Percentiles rank a stretch among this genome's conserved stretches.
Evolutionary conservation across 92 coral and sea anemone species (phyloP).

Genomic region (Anthopleura xanthogrammica): DNA sequence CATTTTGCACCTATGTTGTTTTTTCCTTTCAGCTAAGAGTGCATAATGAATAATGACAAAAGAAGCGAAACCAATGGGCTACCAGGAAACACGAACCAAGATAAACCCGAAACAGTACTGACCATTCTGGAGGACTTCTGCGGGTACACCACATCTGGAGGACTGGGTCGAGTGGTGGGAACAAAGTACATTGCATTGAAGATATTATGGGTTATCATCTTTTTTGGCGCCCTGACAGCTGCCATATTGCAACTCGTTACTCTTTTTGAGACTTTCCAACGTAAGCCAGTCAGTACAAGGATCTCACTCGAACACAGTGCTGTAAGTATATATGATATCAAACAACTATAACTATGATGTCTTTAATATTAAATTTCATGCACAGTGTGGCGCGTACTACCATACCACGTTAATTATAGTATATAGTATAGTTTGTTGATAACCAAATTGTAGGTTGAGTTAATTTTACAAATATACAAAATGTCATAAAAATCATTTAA

Average conservation of each 20-base stretch:
- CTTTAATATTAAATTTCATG: no score
- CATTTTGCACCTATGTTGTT: no score
- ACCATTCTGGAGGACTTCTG: conserved; percentile 45
- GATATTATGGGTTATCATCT: conserved; percentile 52
- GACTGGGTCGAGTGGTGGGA: conserved; percentile 54
- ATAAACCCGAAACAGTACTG: not conserved
- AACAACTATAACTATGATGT: no score
- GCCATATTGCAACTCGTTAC: conserved; percentile 29
- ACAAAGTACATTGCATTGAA: conserved; percentile 40
- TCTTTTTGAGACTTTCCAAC: conserved; percentile 34
- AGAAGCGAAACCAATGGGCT: not conserved
- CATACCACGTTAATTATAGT: no score
- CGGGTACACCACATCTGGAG: conserved; percentile 53
- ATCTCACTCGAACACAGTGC: conserved; percentile 38
- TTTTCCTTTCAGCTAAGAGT: no score
- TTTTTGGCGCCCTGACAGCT: conserved; percentile 40
- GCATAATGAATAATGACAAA: not conserved
- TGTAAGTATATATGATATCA: conserved; percentile 24
- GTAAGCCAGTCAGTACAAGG: conserved; percentile 49
- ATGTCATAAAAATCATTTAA: no score
- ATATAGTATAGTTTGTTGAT: no score
- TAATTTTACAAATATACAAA: no score
- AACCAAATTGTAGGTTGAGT: no score
- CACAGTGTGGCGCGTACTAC: no score
- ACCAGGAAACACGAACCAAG: not conserved